Evolutionary conservation across 1,140 invertebrate genomes (phyloP).

Genomic region (Pogonognathellus flavescens): DNA sequence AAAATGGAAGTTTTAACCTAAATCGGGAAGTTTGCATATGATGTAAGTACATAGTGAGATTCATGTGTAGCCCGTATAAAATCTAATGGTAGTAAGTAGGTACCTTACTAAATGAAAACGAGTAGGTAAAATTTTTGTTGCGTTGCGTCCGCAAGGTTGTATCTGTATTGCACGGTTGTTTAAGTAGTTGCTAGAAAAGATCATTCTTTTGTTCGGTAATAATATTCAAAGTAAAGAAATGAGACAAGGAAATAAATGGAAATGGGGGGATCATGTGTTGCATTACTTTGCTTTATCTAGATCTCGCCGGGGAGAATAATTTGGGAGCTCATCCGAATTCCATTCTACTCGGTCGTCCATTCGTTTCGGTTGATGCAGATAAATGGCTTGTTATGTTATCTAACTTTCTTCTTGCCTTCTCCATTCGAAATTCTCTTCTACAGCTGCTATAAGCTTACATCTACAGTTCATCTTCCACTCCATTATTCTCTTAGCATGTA

Average conservation of each 20-base stretch:
- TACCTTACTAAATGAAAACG: too few species aligned
- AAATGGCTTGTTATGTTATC: slow-evolving; percentile 56
- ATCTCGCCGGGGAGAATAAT: slow-evolving; percentile 54
- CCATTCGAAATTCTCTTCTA: neutral
- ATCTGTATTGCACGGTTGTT: too few species aligned
- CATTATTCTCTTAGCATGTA: slow-evolving; percentile 27
- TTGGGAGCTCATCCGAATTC: slow-evolving; percentile 58
- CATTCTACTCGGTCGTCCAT: slow-evolving; percentile 40
- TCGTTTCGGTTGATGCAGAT: slow-evolving; percentile 55
- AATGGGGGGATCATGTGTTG: slow-evolving; percentile 57
- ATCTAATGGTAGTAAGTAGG: too few species aligned
- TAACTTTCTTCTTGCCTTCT: neutral
- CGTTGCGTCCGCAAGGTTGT: too few species aligned
- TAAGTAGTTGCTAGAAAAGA: too few species aligned
- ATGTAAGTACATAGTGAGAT: too few species aligned
- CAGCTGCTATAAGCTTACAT: neutral
- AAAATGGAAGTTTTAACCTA: too few species aligned
- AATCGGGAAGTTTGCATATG: too few species aligned
- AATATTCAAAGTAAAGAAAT: slow-evolving; percentile 38
- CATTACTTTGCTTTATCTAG: slow-evolving; percentile 47
- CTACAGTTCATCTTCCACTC: slow-evolving; percentile 24
- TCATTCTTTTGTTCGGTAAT: neutral
- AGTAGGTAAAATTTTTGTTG: too few species aligned
- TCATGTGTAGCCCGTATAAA: too few species aligned
- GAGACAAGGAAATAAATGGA: slow-evolving; percentile 56